phyloP scores from a whole-genome alignment of 2,888 invertebrate genomes.

The Stegana nigrithorax region DNA sequence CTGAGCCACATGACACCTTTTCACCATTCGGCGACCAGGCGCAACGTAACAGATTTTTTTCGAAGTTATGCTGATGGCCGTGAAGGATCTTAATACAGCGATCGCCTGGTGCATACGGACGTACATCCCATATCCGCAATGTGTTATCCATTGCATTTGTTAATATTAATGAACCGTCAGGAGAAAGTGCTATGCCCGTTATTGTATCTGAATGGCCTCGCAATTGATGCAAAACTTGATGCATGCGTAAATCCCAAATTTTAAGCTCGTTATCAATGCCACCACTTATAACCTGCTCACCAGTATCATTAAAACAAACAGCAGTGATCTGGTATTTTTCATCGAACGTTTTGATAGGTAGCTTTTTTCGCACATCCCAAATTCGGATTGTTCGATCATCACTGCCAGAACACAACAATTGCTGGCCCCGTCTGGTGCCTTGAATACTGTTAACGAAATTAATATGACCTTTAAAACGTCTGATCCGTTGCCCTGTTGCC shows the following conservation, averaged over 20 bases:
- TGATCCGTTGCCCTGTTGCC: slow-evolving; percentile 85
- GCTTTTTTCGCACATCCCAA: slow-evolving; percentile 92
- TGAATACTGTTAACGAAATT: slow-evolving; percentile 81
- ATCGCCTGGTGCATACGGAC: slow-evolving; percentile 93
- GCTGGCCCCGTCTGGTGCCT: slow-evolving; percentile 83
- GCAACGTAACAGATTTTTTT: slow-evolving; percentile 94
- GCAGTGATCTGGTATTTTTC: slow-evolving; percentile 84
- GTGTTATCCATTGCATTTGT: slow-evolving; percentile 98
- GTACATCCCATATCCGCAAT: slow-evolving; percentile 94
- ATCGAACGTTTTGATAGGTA: slow-evolving; percentile 79
- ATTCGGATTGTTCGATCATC: slow-evolving; percentile 93
- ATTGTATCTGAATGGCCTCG: slow-evolving; percentile 96
- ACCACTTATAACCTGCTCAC: slow-evolving; percentile 93
- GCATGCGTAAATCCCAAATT: slow-evolving; percentile 95
- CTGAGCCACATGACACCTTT: slow-evolving; percentile 86
- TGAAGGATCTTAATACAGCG: slow-evolving; percentile 92
- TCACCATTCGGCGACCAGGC: slow-evolving; percentile 95
- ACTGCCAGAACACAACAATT: slow-evolving; percentile 90
- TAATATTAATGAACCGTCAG: slow-evolving; percentile 84
- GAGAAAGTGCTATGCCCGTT: slow-evolving; percentile 80
- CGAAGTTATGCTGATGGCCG: slow-evolving; percentile 97
- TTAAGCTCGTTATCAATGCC: slow-evolving; percentile 98
- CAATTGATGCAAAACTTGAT: slow-evolving; percentile 82
- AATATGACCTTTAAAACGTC: slow-evolving; percentile 88
- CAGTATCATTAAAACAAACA: slow-evolving; percentile 94